These are phyloP conservation scores for Pelvicachromis taeniatus DNA, from an alignment of 2,113 vertebrate species.

Conservation along the genomic window DNA sequence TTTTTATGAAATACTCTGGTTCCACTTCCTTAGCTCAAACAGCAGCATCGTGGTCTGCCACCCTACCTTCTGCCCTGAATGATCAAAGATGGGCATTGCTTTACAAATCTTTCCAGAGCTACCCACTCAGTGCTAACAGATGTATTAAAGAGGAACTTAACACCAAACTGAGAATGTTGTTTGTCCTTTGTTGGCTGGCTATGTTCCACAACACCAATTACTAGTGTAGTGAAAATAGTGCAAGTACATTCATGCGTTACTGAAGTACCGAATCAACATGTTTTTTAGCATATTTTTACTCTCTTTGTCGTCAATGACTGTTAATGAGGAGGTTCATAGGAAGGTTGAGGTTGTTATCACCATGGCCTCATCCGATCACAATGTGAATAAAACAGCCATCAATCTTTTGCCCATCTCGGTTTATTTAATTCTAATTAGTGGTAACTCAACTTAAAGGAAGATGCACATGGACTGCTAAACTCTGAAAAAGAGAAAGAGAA, in stretches of 20 bases:
- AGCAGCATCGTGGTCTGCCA: neutral
- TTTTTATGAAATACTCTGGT: constrained; percentile 34
- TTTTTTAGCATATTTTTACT: neutral
- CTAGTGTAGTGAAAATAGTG: neutral
- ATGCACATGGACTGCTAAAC: no score
- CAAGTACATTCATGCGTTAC: neutral
- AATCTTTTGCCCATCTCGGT: no score
- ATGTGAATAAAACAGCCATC: no score
- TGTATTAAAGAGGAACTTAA: neutral
- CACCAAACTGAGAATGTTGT: neutral
- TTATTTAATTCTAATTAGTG: no score
- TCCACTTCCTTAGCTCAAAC: neutral
- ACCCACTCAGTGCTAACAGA: neutral
- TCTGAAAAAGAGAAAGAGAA: no score
- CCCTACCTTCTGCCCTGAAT: constrained; percentile 9
- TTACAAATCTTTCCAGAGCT: neutral
- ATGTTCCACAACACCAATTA: neutral
- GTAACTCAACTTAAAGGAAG: no score
- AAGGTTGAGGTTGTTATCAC: no score
- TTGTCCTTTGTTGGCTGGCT: neutral
- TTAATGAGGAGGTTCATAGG: no score
- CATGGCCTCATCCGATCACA: no score
- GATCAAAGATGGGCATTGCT: neutral
- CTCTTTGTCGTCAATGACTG: neutral
- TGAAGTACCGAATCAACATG: neutral